Percentiles rank a stretch among this genome's conserved stretches.
These are phyloP conservation scores for Agonopterix subpropinquella DNA, from an alignment of 2,888 invertebrate species.

Conservation along the genomic window DNA sequence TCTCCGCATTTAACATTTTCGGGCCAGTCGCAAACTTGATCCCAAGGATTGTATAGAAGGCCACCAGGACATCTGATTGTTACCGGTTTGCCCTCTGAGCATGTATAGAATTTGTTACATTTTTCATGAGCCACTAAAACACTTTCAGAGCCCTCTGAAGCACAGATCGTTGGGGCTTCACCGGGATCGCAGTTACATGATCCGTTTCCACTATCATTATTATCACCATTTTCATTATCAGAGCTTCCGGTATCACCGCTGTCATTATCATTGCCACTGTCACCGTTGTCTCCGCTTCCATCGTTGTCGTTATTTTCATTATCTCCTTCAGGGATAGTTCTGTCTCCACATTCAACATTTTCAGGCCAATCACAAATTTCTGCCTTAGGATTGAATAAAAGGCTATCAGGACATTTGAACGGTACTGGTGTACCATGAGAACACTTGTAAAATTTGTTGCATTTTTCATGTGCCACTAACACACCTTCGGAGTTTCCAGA, in stretches of 20 bases:
- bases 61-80: slow-evolving; percentile 16
- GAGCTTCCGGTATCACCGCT: not conserved
- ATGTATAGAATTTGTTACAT: slow-evolving; percentile 31
- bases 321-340: slow-evolving; percentile 9
- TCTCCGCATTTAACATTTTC: no score
- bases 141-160: no score
- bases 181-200: slow-evolving; percentile 7
- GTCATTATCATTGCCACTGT: slow-evolving; percentile 3
- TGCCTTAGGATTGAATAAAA: slow-evolving; percentile 10
- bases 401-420: slow-evolving; percentile 12
- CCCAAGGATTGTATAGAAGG: slow-evolving; percentile 22
- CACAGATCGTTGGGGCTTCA: slow-evolving; percentile 17
- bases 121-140: slow-evolving; percentile 16
- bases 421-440: slow-evolving; percentile 18
- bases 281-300: slow-evolving; percentile 3
- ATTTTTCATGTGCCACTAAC: slow-evolving; percentile 15
- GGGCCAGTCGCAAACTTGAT: no score
- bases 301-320: not conserved
- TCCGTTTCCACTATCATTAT: not conserved
- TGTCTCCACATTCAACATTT: slow-evolving; percentile 25
- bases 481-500: slow-evolving; percentile 22
- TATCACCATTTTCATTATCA: slow-evolving; percentile 1
- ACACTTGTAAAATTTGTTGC: slow-evolving; percentile 33
- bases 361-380: slow-evolving; percentile 29
- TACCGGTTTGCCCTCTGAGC: slow-evolving; percentile 23